These are phyloP conservation scores for Ennomos quercinarius DNA, from an alignment of 2,888 invertebrate species.

Conservation along the genomic window DNA sequence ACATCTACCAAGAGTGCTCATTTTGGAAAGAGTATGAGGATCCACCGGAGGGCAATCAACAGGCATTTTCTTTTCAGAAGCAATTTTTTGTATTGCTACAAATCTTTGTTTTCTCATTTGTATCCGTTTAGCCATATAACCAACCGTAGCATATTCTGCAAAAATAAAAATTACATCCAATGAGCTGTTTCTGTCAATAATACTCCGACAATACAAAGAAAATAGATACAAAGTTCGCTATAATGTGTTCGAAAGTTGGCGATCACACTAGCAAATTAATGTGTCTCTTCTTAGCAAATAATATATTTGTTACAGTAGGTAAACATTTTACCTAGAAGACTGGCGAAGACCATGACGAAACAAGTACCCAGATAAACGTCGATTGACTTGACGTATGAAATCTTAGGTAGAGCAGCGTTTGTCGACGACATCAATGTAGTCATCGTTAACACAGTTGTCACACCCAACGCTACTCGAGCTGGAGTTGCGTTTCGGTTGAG, in stretches of 20 bases:
- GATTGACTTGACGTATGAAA: constrained; percentile 98
- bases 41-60: constrained; percentile 92
- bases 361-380: constrained; percentile 98
- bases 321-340: constrained; percentile 91
- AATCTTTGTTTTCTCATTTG: constrained; percentile 98
- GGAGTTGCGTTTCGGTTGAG: constrained; percentile 97
- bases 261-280: constrained; percentile 5
- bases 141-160: constrained; percentile 98
- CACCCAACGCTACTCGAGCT: constrained; percentile 96
- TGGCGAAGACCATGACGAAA: constrained; percentile 99
- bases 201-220: no score
- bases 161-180: constrained; percentile 53
- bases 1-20: constrained; percentile 90
- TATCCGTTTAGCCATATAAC: constrained; percentile 98
- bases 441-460: constrained; percentile 98
- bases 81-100: constrained; percentile 95
- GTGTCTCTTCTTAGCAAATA: constrained; percentile 5
- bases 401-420: constrained; percentile 98
- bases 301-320: constrained; percentile 1
- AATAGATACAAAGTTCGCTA: background rate
- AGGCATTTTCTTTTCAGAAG: constrained; percentile 94
- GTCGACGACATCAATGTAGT: constrained; percentile 98
- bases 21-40: constrained; percentile 88
- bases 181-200: constrained; percentile 35
- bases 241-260: background rate